phyloP scores from a whole-genome alignment of 2,797 vertebrate species.

The Sebastes hopkinsi region DNA sequence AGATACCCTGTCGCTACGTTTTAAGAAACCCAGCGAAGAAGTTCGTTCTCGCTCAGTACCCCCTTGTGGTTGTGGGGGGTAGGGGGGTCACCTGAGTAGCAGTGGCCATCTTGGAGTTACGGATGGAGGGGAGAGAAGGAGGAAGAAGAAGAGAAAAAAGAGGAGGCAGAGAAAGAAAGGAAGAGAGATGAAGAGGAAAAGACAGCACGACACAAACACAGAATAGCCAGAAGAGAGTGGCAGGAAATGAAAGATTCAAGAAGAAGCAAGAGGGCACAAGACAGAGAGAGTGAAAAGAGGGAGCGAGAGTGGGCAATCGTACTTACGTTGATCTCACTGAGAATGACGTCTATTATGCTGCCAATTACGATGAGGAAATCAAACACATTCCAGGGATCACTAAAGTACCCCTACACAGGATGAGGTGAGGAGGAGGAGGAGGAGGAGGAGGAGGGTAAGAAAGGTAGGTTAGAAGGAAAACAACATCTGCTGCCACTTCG shows the following conservation, averaged over 20 bases:
- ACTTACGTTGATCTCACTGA: slow-evolving; percentile 99
- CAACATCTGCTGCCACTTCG: slow-evolving; percentile 74
- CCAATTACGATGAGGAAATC: slow-evolving; percentile 99
- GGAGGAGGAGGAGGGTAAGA: slow-evolving; percentile 74
- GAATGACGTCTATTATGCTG: slow-evolving; percentile 99
- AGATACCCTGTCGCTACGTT: slow-evolving; percentile 56
- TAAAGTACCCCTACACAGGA: slow-evolving; percentile 99
- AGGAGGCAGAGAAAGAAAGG: slow-evolving; percentile 43
- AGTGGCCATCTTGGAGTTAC: slow-evolving; percentile 75
- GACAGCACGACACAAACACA: slow-evolving; percentile 55
- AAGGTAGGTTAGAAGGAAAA: slow-evolving; percentile 88
- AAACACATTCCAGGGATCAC: slow-evolving; percentile 99
- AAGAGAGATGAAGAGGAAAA: slow-evolving; percentile 40
- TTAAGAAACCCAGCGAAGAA: slow-evolving; percentile 49
- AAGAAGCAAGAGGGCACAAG: slow-evolving; percentile 39
- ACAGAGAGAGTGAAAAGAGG: slow-evolving; percentile 49
- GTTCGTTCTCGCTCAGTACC: slow-evolving; percentile 33
- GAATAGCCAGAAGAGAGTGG: slow-evolving; percentile 45
- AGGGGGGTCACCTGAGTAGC: slow-evolving; percentile 47
- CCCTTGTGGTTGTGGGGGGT: slow-evolving; percentile 14
- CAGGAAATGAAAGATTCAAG: slow-evolving; percentile 45
- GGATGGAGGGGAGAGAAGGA: slow-evolving; percentile 51
- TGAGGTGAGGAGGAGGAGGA: slow-evolving; percentile 88
- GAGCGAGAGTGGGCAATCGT: slow-evolving; percentile 76
- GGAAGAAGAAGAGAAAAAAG: slow-evolving; percentile 35